Conservation (phyloP, 2,113 vertebrate genomes). For the Bufo gargarizans region DNA sequence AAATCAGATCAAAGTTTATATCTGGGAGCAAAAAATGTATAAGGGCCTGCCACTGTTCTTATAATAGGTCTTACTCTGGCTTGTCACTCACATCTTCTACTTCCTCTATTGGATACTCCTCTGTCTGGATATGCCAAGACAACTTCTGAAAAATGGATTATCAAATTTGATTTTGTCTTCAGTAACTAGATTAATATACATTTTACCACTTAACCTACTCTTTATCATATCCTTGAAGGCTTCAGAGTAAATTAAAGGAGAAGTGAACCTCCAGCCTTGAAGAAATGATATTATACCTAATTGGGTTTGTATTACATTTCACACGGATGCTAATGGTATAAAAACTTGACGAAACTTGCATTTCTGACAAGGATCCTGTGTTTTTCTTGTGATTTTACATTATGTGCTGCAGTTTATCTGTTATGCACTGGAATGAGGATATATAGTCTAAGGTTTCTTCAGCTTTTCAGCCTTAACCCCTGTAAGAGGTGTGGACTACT, state of each 20-base stretch:
- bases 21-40: neutral
- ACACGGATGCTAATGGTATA: neutral
- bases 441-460: no score
- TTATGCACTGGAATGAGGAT: no score
- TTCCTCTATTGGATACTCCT: neutral
- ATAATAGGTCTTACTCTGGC: neutral
- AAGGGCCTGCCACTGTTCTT: neutral
- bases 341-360: neutral
- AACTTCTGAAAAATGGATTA: neutral
- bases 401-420: neutral
- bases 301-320: neutral
- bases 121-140: neutral
- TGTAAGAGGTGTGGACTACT: no score
- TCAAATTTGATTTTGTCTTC: conserved; percentile 7
- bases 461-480: no score
- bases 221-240: conserved; percentile 4
- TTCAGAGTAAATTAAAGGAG: conserved; percentile 3
- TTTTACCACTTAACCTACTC: conserved; percentile 10
- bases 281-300: neutral
- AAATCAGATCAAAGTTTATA: neutral
- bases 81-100: neutral
- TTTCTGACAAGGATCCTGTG: neutral
- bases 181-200: conserved; percentile 7
- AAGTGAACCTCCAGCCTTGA: neutral
- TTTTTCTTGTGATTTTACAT: neutral